Base-by-base conservation (phyloP, 2,888 invertebrate genomes). In the Kryphioiulus occultus region DNA sequence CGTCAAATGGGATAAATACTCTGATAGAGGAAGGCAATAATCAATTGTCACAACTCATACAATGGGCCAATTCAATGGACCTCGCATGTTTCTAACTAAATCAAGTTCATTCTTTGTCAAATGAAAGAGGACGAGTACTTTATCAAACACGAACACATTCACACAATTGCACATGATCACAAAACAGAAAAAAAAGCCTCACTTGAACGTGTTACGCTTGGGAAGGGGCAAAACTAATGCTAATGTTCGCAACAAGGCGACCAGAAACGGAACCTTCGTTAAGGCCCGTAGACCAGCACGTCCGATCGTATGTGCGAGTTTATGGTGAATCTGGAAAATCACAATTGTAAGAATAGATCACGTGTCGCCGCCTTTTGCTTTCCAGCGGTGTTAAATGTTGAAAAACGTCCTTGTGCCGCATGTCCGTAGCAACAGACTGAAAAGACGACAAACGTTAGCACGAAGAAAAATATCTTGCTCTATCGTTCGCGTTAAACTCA, bases 401-500 rank as follows among this genome's bases (percentile, higher is more conserved):
- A 32, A 84, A 84, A 30, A n/a, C 84, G 42, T 84, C 84, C n/a
- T 84, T 84, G 84, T 84, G 84, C 32, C 35, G 32, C 84, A 84
- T 84, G 84, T 84, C 84, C 9, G 84, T 84, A 19, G 84, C 84
- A 84, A 84, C 35, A 30, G 84, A 84, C 84, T 84, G 12, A 30
- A 22, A 83, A 83, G 19, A 15, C 17, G 19, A 7, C 35, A 0
- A 82, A 82, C 5, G 12, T 12, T n/a, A 78, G 9, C 19, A 9
- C 2, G 7, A 82, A 82, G 82, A 5, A 26, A 82, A n/a, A n/a
- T n/a, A n/a, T n/a, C n/a, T n/a, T n/a, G n/a, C n/a, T 26, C 12
- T 22, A 83, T 30, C 26, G 12, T 2, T 35, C 3, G 35, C 35
- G 35, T 35, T 35, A n/a, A 17, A 90, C 91, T 89, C 88, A 92